These are phyloP conservation scores for Thalpophila matura DNA, from an alignment of 2,888 invertebrate species.

Conservation along the genomic window DNA sequence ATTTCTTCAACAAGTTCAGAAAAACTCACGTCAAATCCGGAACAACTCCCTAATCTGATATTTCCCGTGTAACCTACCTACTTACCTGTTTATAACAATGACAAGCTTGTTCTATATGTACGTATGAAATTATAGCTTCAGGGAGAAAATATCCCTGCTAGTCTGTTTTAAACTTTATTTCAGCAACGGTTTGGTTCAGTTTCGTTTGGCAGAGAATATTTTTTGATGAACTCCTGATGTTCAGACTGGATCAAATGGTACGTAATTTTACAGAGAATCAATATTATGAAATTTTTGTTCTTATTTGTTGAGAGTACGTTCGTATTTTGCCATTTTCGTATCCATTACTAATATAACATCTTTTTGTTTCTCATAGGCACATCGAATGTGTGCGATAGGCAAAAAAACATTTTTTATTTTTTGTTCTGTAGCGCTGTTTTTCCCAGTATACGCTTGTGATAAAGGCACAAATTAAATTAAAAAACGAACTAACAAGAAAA, in stretches of 20 bases:
- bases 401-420: too few species aligned
- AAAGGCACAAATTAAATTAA: too few species aligned
- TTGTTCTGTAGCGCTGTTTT: too few species aligned
- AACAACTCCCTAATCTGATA: constrained; percentile 35
- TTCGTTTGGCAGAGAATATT: constrained; percentile 13
- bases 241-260: constrained; percentile 39
- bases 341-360: not conserved
- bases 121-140: constrained; percentile 48
- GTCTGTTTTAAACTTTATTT: constrained; percentile 11
- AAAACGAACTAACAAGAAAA: too few species aligned
- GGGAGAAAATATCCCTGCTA: constrained; percentile 5
- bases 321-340: not conserved
- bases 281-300: constrained; percentile 24
- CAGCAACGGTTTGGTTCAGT: not conserved
- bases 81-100: constrained; percentile 50
- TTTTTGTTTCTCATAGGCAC: not conserved
- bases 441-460: too few species aligned
- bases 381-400: too few species aligned
- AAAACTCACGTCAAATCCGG: constrained; percentile 22
- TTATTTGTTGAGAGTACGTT: constrained; percentile 7
- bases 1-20: constrained; percentile 3
- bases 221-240: constrained; percentile 39
- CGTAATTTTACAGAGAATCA: constrained; percentile 41
- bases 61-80: constrained; percentile 37
- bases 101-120: constrained; percentile 44